Evolutionary conservation across 2,113 vertebrate genomes (phyloP).

Genomic region (Percina caprodes): DNA sequence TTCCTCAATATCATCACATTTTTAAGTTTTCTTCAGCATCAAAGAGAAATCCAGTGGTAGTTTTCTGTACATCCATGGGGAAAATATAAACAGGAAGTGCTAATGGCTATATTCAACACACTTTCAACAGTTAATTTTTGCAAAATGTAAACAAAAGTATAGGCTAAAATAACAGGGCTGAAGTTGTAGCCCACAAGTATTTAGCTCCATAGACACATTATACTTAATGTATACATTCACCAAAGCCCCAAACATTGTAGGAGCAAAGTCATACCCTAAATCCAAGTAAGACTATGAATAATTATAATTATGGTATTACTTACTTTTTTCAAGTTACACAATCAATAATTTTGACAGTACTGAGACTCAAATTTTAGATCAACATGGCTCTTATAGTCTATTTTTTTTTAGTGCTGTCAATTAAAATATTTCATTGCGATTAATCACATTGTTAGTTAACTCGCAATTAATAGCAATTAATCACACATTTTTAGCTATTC

Average conservation of each 20-base stretch:
- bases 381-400: not conserved
- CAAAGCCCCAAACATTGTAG: not conserved
- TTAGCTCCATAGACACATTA: not conserved
- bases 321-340: not conserved
- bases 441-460: no score
- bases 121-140: not conserved
- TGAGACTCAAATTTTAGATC: not conserved
- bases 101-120: not conserved
- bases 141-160: not conserved
- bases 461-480: no score
- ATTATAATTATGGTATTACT: not conserved
- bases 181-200: not conserved
- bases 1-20: not conserved
- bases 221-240: not conserved
- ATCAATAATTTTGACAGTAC: not conserved
- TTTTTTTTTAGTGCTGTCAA: no score
- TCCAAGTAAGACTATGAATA: no score
- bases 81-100: not conserved
- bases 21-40: not conserved
- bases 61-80: not conserved
- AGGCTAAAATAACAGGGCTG: not conserved
- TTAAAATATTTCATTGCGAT: no score
- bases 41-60: not conserved
- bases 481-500: no score
- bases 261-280: not conserved